Conservation (phyloP, 2,113 vertebrate species). For the Xiphophorus maculatus region DNA sequence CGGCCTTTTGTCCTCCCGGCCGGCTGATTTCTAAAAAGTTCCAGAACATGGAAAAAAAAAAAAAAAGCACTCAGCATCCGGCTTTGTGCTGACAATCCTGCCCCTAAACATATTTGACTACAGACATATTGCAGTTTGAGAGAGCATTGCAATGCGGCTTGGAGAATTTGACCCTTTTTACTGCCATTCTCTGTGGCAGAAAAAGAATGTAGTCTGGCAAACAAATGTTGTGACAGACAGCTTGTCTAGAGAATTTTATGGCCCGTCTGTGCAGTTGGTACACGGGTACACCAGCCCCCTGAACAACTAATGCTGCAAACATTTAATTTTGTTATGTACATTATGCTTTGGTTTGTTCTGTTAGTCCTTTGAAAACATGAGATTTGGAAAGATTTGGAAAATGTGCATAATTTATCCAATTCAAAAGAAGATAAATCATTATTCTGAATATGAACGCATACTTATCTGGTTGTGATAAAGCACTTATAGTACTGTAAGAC, state of each 20-base stretch:
- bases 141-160: slow-evolving; percentile 55
- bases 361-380: slow-evolving; percentile 21
- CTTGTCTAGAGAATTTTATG: slow-evolving; percentile 77
- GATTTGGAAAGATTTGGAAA: slow-evolving; percentile 29
- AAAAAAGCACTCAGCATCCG: slow-evolving; percentile 24
- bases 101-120: slow-evolving; percentile 71
- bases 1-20: slow-evolving; percentile 65
- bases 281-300: slow-evolving; percentile 56
- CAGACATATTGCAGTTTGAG: slow-evolving; percentile 71
- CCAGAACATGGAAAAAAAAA: slow-evolving; percentile 52
- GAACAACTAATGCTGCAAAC: slow-evolving; percentile 40
- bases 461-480: neutral
- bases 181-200: slow-evolving; percentile 64
- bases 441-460: slow-evolving; percentile 7
- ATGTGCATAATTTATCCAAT: slow-evolving; percentile 1
- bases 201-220: slow-evolving; percentile 81
- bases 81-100: slow-evolving; percentile 62
- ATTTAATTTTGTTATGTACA: slow-evolving; percentile 26
- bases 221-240: slow-evolving; percentile 83
- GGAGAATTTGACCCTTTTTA: slow-evolving; percentile 75
- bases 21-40: slow-evolving; percentile 69
- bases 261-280: slow-evolving; percentile 67
- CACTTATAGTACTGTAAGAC: neutral
- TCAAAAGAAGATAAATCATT: neutral
- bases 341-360: slow-evolving; percentile 15